These are phyloP conservation scores for Garrulus glandarius DNA, from an alignment of 2,797 vertebrate genomes.

Conservation along the genomic window DNA sequence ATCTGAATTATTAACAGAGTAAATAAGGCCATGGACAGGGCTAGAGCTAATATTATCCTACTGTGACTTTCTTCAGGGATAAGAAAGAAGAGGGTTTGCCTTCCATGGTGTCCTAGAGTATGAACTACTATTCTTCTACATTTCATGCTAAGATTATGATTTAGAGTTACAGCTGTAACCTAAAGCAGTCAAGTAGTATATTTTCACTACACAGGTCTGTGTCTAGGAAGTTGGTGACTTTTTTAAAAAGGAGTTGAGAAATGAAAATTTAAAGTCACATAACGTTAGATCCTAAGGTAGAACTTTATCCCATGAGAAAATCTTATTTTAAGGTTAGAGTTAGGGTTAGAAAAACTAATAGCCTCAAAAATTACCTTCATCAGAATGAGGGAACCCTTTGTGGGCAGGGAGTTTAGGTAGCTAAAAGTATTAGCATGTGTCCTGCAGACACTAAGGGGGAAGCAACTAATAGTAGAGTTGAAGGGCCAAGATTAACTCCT, in stretches of 20 bases:
- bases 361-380: background rate
- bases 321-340: background rate
- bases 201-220: background rate
- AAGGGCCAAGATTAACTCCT: background rate
- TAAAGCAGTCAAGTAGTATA: background rate
- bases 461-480: background rate
- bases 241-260: background rate
- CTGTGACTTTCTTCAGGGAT: background rate
- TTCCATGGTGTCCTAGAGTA: background rate
- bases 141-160: background rate
- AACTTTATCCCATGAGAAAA: background rate
- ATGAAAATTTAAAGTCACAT: background rate
- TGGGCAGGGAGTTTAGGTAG: fast-evolving
- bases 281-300: background rate
- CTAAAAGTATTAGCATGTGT: background rate
- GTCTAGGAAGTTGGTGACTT: background rate
- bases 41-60: background rate
- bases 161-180: background rate
- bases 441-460: background rate
- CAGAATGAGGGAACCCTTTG: background rate
- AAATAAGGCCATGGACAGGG: background rate
- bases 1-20: background rate
- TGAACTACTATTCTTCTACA: background rate
- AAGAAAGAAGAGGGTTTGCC: background rate
- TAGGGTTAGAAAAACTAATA: background rate